Evolutionary conservation across 2,797 vertebrate species (phyloP).

Genomic region (Crenichthys baileyi): DNA sequence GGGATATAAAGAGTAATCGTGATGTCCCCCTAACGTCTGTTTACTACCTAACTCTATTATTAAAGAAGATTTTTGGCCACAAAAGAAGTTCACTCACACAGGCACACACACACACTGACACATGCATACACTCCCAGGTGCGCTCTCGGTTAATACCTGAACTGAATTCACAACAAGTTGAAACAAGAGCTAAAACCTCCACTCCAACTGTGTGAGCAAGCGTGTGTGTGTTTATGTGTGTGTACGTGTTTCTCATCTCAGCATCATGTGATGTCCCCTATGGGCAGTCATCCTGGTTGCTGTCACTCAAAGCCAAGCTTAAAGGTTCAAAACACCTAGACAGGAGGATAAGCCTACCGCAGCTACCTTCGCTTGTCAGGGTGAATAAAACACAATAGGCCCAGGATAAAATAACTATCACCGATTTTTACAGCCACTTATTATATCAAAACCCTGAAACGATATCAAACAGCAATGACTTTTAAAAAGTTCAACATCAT

Average conservation of each 20-base stretch:
- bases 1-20: constrained; percentile 15
- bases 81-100: constrained; percentile 30
- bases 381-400: constrained; percentile 50
- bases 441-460: background rate
- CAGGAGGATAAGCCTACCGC: constrained; percentile 44
- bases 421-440: constrained; percentile 23
- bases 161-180: constrained; percentile 67
- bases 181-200: constrained; percentile 65
- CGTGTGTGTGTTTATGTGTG: constrained; percentile 25
- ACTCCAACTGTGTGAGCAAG: constrained; percentile 32
- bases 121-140: constrained; percentile 60
- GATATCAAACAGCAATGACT: background rate
- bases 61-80: constrained; percentile 42
- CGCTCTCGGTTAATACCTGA: constrained; percentile 58
- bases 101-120: constrained; percentile 21
- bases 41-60: constrained; percentile 38
- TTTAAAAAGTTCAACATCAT: constrained; percentile 6
- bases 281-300: constrained; percentile 59
- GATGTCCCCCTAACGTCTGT: constrained; percentile 9
- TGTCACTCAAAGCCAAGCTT: constrained; percentile 64
- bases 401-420: constrained; percentile 13
- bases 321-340: constrained; percentile 51
- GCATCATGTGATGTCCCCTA: constrained; percentile 58
- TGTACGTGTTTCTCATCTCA: constrained; percentile 32
- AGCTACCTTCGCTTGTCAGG: constrained; percentile 59